Percentiles rank a stretch among this genome's conserved stretches.
Evolutionary conservation across 1,140 invertebrate genomes (phyloP).

Genomic region (Drosophila varians): DNA sequence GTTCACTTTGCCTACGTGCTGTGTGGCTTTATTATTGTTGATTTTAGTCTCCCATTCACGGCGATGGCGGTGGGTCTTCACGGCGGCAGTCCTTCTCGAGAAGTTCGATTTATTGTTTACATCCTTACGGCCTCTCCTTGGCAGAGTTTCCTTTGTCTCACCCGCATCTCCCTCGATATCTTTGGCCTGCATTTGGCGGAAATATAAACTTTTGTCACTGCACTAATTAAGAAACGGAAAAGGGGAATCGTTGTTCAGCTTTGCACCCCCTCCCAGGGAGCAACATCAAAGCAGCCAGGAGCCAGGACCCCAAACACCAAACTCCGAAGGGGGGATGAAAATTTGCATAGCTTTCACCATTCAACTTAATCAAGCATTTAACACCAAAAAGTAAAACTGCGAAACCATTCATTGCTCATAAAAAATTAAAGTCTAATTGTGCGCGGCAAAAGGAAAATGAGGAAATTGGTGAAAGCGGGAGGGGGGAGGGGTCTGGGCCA

Average conservation of each 20-base stretch:
- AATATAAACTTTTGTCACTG: conserved; percentile 50
- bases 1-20: conserved; percentile 69
- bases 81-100: conserved; percentile 8
- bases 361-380: conserved; percentile 77
- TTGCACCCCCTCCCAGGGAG: conserved; percentile 2
- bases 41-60: conserved; percentile 36
- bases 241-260: conserved; percentile 35
- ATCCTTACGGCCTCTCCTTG: too few relatives aligned
- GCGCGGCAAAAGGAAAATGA: conserved; percentile 30
- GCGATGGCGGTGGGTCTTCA: conserved; percentile 15
- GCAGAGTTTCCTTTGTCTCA: conserved; percentile 35
- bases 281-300: conserved; percentile 64
- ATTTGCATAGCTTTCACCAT: conserved; percentile 64
- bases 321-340: conserved; percentile 14
- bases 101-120: neutral
- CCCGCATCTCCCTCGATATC: conserved; percentile 29
- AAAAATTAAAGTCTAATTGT: conserved; percentile 78
- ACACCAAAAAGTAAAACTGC: conserved; percentile 71
- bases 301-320: conserved; percentile 19
- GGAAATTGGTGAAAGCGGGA: conserved; percentile 25
- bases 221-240: conserved; percentile 53
- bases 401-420: conserved; percentile 77
- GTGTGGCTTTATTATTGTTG: conserved; percentile 61
- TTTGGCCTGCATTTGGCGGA: conserved; percentile 49
- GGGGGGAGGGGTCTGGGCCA: neutral